Conservation (phyloP, 2,113 vertebrate species). For the Prolemur simus region DNA sequence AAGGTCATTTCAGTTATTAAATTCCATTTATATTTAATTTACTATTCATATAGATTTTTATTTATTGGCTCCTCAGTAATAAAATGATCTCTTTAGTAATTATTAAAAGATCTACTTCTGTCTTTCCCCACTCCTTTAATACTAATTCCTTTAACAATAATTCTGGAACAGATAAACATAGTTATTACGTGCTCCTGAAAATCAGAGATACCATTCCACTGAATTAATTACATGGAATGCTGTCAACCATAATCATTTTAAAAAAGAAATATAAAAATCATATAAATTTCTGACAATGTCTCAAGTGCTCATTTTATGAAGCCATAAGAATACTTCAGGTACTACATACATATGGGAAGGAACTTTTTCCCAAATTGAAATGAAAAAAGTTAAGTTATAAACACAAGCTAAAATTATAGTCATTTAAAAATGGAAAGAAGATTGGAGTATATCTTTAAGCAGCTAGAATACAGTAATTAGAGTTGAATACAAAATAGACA, state of each 20-base stretch:
- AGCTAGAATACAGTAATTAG: neutral
- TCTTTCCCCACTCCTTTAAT: neutral
- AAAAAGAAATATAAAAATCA: neutral
- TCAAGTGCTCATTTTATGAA: neutral
- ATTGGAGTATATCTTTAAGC: neutral
- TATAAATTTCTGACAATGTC: neutral
- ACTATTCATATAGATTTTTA: neutral
- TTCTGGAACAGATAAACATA: neutral
- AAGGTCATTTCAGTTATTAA: neutral
- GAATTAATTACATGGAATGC: neutral
- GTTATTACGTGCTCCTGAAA: neutral
- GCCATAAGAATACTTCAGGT: neutral
- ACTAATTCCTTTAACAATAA: neutral
- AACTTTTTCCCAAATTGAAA: conserved; percentile 16
- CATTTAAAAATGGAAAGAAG: neutral
- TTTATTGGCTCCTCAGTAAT: neutral
- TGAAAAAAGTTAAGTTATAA: conserved; percentile 21
- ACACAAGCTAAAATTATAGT: conserved; percentile 10
- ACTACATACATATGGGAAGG: neutral
- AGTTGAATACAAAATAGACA: neutral
- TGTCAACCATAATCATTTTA: neutral
- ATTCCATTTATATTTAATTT: neutral
- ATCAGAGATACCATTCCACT: fast-evolving
- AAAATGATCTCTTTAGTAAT: neutral
- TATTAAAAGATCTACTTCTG: neutral